Conservation (phyloP, 2,113 vertebrate species). For the Caretta caretta region DNA sequence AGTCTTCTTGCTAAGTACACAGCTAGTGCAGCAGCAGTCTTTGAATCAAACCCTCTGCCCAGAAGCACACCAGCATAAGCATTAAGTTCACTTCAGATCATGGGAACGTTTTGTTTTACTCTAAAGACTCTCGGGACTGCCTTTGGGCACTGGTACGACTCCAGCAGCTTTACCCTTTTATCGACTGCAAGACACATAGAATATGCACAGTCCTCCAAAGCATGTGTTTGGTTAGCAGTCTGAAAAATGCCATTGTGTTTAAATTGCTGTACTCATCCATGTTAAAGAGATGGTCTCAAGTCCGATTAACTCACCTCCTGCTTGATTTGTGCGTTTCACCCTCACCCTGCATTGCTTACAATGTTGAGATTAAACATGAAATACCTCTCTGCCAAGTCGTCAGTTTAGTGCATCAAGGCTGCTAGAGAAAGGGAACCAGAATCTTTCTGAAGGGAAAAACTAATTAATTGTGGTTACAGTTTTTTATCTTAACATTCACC, state of each 20-base stretch:
- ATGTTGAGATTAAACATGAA: not conserved
- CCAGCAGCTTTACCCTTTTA: not conserved
- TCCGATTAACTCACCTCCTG: not conserved
- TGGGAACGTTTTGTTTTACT: slow-evolving; percentile 25
- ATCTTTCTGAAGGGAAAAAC: not conserved
- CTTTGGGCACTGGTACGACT: not conserved
- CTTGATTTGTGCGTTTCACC: not conserved
- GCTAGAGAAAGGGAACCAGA: not conserved
- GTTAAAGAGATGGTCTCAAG: not conserved
- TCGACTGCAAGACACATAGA: not conserved
- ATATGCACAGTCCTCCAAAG: not conserved
- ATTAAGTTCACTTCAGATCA: slow-evolving; percentile 34
- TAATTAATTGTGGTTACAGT: not conserved
- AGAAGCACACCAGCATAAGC: not conserved
- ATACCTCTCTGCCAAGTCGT: not conserved
- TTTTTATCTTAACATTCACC: not conserved
- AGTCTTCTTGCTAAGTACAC: not conserved
- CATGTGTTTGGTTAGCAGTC: not conserved
- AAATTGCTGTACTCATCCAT: slow-evolving; percentile 7
- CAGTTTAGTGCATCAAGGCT: not conserved
- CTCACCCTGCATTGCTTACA: not conserved
- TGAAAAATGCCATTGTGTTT: slow-evolving; percentile 21
- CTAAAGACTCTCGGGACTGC: not conserved
- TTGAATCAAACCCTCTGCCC: not conserved
- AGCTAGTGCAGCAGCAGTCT: not conserved